Base-by-base conservation (phyloP, 2,113 vertebrate genomes). In the Raja brachyura region DNA sequence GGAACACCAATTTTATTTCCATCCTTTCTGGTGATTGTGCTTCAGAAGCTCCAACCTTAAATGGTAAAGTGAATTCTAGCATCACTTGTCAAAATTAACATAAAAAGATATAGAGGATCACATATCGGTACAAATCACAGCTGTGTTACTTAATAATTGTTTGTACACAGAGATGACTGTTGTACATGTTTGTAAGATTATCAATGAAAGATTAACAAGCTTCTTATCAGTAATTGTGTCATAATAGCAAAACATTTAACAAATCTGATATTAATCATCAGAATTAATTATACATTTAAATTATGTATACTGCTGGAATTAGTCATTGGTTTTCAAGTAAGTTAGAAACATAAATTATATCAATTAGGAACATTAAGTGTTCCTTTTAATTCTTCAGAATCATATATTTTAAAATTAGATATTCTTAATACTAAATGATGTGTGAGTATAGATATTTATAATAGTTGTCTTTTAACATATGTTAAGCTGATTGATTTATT, bases 11-110 rank as follows among this genome's bases (percentile, higher is more conserved):
- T 70, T 92, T 92, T 66, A 90, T 90, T 73, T 92, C 88, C 31
- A 92, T 92, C 66, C 39, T 92, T 66, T 92, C 88, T 92, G 88
- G 88, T 92, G 88, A 33, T 73, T 92, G 31, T 22, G 73, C 31
- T 73, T 92, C 88, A 70, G 63, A 73, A 73, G 28, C 88, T 18
- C 31, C 66, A 70, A 25, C 28, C 33, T 48, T 73, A 68, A 92
- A 92, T 92, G 88, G 88, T 92, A 92, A 92, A 70, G 20, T 39
- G 18, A 66, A 39, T 90, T 11, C 68, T 73, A 39, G 22, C 66
- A 48, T 48, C 66, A 20, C 18, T 61, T n/a, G 9, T 61, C 61
- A 61, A 63, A 5, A 63, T 86, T 61, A 85, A 86, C 61, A 59
- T 86, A 61, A 86, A 59, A 74, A 28, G 66, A 85, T 28, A 14